Percentiles rank a stretch among this genome's conserved stretches.
These are phyloP conservation scores for Anoplopoma fimbria DNA, from an alignment of 2,113 vertebrate genomes.

Conservation along the genomic window DNA sequence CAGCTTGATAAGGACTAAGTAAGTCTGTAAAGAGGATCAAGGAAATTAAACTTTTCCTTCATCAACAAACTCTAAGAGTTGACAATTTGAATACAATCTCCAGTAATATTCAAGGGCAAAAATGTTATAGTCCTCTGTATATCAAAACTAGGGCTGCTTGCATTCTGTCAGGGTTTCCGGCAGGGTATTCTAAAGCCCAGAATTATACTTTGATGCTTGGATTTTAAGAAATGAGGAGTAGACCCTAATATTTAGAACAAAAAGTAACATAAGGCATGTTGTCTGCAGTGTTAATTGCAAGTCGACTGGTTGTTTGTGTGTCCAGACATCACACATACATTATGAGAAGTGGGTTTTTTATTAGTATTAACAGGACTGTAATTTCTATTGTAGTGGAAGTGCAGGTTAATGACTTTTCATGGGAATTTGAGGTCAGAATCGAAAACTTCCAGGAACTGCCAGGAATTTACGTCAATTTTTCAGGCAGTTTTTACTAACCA, in stretches of 20 bases:
- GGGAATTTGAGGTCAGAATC: background rate
- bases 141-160: background rate
- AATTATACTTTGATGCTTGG: background rate
- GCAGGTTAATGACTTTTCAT: too few species aligned
- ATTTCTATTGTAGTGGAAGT: background rate
- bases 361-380: background rate
- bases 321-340: background rate
- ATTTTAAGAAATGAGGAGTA: background rate
- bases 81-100: background rate
- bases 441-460: background rate
- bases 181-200: too few species aligned
- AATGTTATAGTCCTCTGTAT: background rate
- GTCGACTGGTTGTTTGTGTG: background rate
- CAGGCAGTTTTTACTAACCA: too few species aligned
- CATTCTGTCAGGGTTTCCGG: too few species aligned
- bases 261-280: too few species aligned
- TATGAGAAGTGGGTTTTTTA: background rate
- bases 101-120: constrained; percentile 8
- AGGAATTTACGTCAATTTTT: background rate
- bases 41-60: constrained; percentile 24
- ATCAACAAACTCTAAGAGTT: constrained; percentile 28
- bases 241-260: background rate
- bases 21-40: constrained; percentile 41
- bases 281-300: too few species aligned
- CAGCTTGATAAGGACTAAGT: constrained; percentile 51